phyloP scores from a whole-genome alignment of 2,113 vertebrate genomes.

The Pseudopipra pipra region DNA sequence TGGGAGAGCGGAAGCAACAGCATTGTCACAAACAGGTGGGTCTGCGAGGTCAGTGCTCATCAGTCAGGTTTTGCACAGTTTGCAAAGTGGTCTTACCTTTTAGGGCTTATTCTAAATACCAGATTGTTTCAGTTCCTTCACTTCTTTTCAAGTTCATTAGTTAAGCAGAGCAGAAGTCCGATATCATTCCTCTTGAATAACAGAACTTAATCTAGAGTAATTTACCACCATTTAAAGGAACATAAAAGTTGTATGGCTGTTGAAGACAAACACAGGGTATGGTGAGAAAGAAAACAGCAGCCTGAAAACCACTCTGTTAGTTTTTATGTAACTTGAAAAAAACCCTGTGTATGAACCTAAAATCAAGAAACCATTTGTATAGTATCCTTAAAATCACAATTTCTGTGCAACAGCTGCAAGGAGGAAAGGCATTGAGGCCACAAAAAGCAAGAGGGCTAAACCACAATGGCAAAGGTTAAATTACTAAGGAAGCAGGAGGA shows the following conservation, averaged over 20 bases:
- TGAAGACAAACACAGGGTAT: not conserved
- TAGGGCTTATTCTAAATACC: not conserved
- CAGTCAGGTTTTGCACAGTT: not conserved
- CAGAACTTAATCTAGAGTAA: not conserved
- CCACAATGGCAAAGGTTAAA: not conserved
- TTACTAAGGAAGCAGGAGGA: not conserved
- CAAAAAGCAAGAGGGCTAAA: not conserved
- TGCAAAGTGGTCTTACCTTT: not conserved
- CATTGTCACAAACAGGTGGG: conserved; percentile 92
- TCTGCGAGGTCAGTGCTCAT: not conserved
- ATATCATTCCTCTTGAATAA: not conserved
- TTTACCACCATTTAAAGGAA: not conserved
- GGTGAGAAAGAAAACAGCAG: not conserved
- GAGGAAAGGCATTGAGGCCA: not conserved
- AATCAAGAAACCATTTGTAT: not conserved
- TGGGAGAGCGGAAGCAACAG: conserved; percentile 99
- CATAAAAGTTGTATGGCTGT: not conserved
- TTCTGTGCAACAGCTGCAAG: conserved; percentile 6
- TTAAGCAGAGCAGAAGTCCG: not conserved
- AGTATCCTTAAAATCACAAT: not conserved
- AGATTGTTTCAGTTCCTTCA: not conserved
- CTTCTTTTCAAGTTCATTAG: not conserved
- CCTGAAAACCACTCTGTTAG: not conserved
- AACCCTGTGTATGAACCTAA: not conserved
- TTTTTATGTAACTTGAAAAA: not conserved